These are phyloP conservation scores for Nycteola revayana DNA, from an alignment of 2,888 invertebrate genomes.

Conservation along the genomic window DNA sequence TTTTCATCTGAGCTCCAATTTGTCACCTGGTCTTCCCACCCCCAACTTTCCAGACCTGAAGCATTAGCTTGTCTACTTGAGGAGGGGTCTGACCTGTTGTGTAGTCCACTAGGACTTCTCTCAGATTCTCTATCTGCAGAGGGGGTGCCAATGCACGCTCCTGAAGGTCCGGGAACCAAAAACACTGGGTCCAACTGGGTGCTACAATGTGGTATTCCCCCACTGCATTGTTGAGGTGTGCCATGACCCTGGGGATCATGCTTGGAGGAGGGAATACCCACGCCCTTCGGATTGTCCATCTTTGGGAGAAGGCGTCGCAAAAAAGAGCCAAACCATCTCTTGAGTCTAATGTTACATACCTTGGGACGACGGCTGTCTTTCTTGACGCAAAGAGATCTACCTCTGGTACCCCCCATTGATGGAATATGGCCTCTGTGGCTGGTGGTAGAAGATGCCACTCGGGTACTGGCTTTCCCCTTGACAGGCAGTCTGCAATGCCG, in stretches of 20 bases:
- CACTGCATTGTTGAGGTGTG: too few relatives aligned
- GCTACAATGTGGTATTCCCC: slow-evolving; percentile 19
- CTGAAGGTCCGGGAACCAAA: slow-evolving; percentile 18
- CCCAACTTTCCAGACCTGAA: too few relatives aligned
- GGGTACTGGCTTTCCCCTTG: not conserved
- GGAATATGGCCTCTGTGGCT: too few relatives aligned
- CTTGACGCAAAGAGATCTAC: slow-evolving; percentile 2
- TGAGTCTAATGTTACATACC: not conserved
- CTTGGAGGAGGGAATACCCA: slow-evolving; percentile 22
- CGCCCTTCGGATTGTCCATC: slow-evolving; percentile 14
- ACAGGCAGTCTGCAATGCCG: too few relatives aligned
- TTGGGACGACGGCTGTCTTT: not conserved
- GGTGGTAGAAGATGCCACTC: too few relatives aligned
- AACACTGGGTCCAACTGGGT: slow-evolving; percentile 15
- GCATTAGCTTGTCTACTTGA: too few relatives aligned
- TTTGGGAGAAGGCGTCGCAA: slow-evolving; percentile 11
- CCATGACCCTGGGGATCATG: slow-evolving; percentile 2
- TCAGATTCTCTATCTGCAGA: too few relatives aligned
- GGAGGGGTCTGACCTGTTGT: too few relatives aligned
- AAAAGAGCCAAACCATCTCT: not conserved
- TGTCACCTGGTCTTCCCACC: too few relatives aligned
- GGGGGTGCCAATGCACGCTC: slow-evolving; percentile 4
- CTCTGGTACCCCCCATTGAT: not conserved
- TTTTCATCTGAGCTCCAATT: too few relatives aligned
- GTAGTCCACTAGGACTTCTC: too few relatives aligned